A percentile compares a stretch with the other conserved stretches of the same genome.
Evolutionary conservation across 2,113 vertebrate genomes (phyloP).

Genomic region (Macaca mulatta): DNA sequence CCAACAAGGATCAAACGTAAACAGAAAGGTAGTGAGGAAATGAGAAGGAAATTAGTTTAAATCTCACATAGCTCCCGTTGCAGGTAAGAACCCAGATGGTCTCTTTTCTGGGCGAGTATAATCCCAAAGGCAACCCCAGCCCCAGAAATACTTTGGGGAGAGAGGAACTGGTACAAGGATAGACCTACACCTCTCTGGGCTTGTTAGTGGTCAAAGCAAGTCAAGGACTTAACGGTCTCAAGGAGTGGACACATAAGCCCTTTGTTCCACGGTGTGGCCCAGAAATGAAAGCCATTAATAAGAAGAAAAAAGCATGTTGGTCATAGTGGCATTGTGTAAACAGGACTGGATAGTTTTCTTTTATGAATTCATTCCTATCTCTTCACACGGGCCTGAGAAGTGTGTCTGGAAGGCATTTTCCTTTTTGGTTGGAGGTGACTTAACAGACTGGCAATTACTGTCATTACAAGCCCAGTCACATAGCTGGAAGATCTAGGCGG

Average conservation of each 20-base stretch:
- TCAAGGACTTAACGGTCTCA: neutral
- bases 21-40: neutral
- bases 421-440: conserved; percentile 52
- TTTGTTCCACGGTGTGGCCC: neutral
- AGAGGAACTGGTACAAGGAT: no score
- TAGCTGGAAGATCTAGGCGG: neutral
- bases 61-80: neutral
- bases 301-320: neutral
- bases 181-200: neutral
- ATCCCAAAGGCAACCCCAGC: neutral
- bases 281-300: neutral
- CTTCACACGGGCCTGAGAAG: conserved; percentile 59
- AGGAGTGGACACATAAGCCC: neutral
- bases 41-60: neutral
- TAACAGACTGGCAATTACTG: conserved; percentile 54
- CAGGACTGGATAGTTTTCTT: neutral
- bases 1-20: neutral
- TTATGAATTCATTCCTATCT: neutral
- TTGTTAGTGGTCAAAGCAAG: neutral
- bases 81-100: neutral
- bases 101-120: neutral
- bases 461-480: neutral
- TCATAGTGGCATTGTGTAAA: neutral
- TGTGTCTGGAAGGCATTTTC: conserved; percentile 64
- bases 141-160: neutral